A percentile compares a stretch with the other conserved stretches of the same genome.
Evolutionary conservation across 2,797 vertebrate species (phyloP).

Genomic region (Danio aesculapii): DNA sequence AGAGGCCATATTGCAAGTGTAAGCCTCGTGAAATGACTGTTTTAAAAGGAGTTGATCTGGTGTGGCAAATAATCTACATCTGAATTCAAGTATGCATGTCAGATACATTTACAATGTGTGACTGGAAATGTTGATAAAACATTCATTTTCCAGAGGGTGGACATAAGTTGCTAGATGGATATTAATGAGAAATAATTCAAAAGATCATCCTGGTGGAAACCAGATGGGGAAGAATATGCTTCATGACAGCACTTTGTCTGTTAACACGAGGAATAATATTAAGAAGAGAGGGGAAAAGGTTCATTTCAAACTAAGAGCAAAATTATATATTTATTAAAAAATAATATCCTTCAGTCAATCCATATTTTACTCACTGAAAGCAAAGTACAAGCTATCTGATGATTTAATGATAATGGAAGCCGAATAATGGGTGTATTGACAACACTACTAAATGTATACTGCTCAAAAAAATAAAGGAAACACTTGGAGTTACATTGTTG

Average conservation of each 20-base stretch:
- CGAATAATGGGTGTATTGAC: neutral
- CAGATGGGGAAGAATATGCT: neutral
- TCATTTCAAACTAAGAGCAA: neutral
- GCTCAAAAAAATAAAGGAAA: no score
- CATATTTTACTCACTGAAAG: no score
- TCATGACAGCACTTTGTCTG: neutral
- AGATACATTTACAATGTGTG: conserved; percentile 10
- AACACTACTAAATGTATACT: neutral
- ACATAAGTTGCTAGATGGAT: conserved; percentile 6
- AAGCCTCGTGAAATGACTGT: neutral
- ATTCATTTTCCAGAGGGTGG: conserved; percentile 27
- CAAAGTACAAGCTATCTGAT: neutral
- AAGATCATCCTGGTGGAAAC: conserved; percentile 1
- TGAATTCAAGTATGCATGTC: conserved; percentile 5
- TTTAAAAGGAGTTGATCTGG: conserved; percentile 8
- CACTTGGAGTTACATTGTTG: no score
- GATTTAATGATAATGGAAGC: neutral
- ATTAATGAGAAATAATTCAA: conserved; percentile 23
- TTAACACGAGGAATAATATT: neutral
- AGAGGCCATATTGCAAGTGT: neutral
- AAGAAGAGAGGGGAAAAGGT: neutral
- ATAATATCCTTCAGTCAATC: no score
- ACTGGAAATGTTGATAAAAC: conserved; percentile 21
- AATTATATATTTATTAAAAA: neutral
- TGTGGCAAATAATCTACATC: conserved; percentile 16